These are phyloP conservation scores for Phytoseiulus persimilis DNA, from an alignment of 2,888 invertebrate species.

Conservation along the genomic window DNA sequence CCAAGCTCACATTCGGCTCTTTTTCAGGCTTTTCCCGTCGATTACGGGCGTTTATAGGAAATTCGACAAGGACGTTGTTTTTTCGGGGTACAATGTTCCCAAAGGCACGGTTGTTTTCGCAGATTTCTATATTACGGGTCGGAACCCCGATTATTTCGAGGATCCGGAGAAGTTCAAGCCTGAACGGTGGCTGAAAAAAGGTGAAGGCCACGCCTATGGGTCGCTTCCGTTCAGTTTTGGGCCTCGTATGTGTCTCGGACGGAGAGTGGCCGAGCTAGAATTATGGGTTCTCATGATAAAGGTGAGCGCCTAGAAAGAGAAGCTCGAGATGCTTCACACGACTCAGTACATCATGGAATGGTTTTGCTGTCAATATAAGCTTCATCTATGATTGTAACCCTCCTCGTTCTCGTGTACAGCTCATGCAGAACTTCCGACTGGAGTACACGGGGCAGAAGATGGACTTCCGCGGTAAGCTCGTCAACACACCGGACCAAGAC, in stretches of 20 bases:
- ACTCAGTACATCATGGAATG: not conserved
- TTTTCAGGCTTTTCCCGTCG: constrained; percentile 64
- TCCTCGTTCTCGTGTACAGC: not conserved
- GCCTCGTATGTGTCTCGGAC: constrained; percentile 32
- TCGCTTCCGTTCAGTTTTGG: constrained; percentile 33
- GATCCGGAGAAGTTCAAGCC: constrained; percentile 22
- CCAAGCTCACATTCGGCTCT: too few relatives aligned
- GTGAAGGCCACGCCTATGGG: constrained; percentile 7
- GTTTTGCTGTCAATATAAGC: not conserved
- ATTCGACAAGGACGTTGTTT: constrained; percentile 61
- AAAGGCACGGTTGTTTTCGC: constrained; percentile 54
- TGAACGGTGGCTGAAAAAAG: constrained; percentile 27
- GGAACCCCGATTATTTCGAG: constrained; percentile 13
- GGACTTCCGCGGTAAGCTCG: constrained; percentile 24
- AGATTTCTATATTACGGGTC: constrained; percentile 30
- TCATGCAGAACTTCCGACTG: constrained; percentile 28
- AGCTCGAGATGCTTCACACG: too few relatives aligned
- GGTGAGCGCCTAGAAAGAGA: not conserved
- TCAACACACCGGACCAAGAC: constrained; percentile 27
- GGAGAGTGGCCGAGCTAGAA: constrained; percentile 28
- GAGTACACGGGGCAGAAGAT: not conserved
- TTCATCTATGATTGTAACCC: not conserved
- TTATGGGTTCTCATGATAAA: constrained; percentile 34
- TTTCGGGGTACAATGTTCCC: constrained; percentile 66
- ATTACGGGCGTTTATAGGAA: constrained; percentile 67